These are phyloP conservation scores for Bombus sylvicola DNA, from an alignment of 1,140 invertebrate genomes.

Conservation along the genomic window DNA sequence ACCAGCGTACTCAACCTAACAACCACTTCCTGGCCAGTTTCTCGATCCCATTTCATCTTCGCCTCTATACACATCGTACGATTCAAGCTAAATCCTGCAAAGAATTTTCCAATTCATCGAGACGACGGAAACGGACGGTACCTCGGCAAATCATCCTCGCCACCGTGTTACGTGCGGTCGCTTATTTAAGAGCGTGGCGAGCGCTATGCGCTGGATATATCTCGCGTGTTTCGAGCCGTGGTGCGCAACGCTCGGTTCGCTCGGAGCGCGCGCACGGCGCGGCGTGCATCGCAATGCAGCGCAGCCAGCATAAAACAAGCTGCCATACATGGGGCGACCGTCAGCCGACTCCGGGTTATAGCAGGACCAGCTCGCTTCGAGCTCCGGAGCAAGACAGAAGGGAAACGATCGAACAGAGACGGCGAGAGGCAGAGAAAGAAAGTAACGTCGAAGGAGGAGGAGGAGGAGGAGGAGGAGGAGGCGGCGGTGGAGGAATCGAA, in stretches of 20 bases:
- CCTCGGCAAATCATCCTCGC: background rate
- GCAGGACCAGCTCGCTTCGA: slow-evolving; percentile 72
- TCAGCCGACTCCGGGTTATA: slow-evolving; percentile 78
- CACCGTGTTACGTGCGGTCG: slow-evolving; percentile 48
- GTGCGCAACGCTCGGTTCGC: slow-evolving; percentile 66
- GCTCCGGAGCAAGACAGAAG: slow-evolving; percentile 53
- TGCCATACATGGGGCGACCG: slow-evolving; percentile 83
- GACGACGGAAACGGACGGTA: too few relatives aligned
- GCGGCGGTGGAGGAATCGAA: background rate
- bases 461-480: background rate
- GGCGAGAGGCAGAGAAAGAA: slow-evolving; percentile 23
- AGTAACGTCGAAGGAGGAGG: slow-evolving; percentile 20
- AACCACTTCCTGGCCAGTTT: too few relatives aligned
- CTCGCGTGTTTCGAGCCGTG: slow-evolving; percentile 74
- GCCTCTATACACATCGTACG: too few relatives aligned
- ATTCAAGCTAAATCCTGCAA: too few relatives aligned
- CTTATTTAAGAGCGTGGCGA: slow-evolving; percentile 30
- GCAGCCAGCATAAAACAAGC: slow-evolving; percentile 81
- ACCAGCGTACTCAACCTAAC: too few relatives aligned
- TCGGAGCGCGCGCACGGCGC: slow-evolving; percentile 31
- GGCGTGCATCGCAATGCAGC: slow-evolving; percentile 75
- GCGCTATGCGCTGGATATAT: slow-evolving; percentile 48
- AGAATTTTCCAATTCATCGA: too few relatives aligned
- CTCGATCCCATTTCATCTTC: too few relatives aligned
- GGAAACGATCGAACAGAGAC: slow-evolving; percentile 28